Conservation (phyloP, 2,113 vertebrate species). For the Odontophorus gujanensis region DNA sequence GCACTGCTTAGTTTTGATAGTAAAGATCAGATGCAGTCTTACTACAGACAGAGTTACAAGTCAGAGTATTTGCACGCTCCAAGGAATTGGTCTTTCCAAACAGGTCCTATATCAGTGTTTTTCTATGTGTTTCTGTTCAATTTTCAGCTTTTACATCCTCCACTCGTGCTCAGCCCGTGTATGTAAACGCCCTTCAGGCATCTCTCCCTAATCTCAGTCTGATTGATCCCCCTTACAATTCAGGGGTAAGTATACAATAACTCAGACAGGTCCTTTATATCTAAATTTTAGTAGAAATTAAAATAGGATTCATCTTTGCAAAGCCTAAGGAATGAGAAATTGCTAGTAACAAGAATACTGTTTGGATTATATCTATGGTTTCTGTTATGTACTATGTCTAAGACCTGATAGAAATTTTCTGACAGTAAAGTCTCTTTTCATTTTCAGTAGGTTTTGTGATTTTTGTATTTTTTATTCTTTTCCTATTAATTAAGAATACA, state of each 20-base stretch:
- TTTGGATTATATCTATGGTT: neutral
- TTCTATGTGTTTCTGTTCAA: slow-evolving; percentile 56
- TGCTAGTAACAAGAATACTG: neutral
- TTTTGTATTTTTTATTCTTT: neutral
- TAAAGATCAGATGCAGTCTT: neutral
- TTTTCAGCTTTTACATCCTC: slow-evolving; percentile 51
- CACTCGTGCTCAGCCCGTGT: slow-evolving; percentile 7
- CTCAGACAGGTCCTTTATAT: neutral
- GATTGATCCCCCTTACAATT: slow-evolving; percentile 53
- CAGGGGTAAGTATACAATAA: slow-evolving; percentile 74
- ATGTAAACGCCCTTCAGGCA: slow-evolving; percentile 62
- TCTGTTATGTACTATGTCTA: neutral
- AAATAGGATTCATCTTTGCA: neutral
- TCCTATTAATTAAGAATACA: neutral
- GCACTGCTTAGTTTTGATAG: neutral
- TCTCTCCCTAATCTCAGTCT: slow-evolving; percentile 67
- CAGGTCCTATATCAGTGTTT: neutral
- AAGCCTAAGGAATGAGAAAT: neutral
- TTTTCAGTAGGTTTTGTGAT: neutral
- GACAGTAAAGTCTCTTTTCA: neutral
- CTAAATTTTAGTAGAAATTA: neutral
- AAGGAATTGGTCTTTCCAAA: neutral
- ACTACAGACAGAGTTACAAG: neutral
- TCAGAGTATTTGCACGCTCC: neutral
- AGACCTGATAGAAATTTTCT: neutral